phyloP scores from a whole-genome alignment of 1,140 invertebrate species.

The Dufourea novaeangliae region DNA sequence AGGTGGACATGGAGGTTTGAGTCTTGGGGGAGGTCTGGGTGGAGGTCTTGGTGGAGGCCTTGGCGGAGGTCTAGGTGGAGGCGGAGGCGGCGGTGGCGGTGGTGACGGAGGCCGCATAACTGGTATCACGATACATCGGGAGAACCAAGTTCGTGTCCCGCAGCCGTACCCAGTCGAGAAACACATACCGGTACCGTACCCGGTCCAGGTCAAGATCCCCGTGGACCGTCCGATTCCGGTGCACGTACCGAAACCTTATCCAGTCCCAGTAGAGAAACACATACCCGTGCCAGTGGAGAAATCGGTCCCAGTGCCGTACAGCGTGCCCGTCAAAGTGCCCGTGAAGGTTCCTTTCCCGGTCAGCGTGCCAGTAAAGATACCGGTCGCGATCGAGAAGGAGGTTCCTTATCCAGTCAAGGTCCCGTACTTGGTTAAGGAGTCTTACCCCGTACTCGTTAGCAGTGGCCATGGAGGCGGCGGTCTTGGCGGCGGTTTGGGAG shows the following conservation, averaged over 20 bases:
- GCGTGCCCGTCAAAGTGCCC: slow-evolving; percentile 83
- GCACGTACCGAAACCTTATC: slow-evolving; percentile 83
- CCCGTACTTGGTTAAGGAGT: slow-evolving; percentile 81
- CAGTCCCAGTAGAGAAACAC: slow-evolving; percentile 83
- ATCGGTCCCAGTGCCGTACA: slow-evolving; percentile 81
- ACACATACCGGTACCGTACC: slow-evolving; percentile 74
- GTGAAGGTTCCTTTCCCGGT: slow-evolving; percentile 78
- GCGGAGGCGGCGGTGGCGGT: slow-evolving; percentile 56
- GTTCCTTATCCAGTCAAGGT: slow-evolving; percentile 79
- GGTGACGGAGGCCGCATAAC: slow-evolving; percentile 76
- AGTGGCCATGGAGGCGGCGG: slow-evolving; percentile 50
- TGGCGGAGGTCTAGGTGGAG: slow-evolving; percentile 40
- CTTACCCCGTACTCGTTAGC: slow-evolving; percentile 82
- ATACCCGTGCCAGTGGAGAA: slow-evolving; percentile 82
- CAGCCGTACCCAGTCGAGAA: slow-evolving; percentile 79
- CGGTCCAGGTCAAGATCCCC: slow-evolving; percentile 79
- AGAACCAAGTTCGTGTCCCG: slow-evolving; percentile 80
- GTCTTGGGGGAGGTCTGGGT: slow-evolving; percentile 56
- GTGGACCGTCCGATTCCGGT: slow-evolving; percentile 83
- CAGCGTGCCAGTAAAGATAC: slow-evolving; percentile 73
- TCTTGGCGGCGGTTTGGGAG: slow-evolving; percentile 21
- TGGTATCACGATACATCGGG: slow-evolving; percentile 78
- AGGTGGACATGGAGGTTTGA: slow-evolving; percentile 24
- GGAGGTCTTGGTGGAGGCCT: slow-evolving; percentile 51
- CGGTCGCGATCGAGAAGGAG: slow-evolving; percentile 72